phyloP scores from a whole-genome alignment of 2,797 vertebrate genomes.

The Podarcis lilfordi region DNA sequence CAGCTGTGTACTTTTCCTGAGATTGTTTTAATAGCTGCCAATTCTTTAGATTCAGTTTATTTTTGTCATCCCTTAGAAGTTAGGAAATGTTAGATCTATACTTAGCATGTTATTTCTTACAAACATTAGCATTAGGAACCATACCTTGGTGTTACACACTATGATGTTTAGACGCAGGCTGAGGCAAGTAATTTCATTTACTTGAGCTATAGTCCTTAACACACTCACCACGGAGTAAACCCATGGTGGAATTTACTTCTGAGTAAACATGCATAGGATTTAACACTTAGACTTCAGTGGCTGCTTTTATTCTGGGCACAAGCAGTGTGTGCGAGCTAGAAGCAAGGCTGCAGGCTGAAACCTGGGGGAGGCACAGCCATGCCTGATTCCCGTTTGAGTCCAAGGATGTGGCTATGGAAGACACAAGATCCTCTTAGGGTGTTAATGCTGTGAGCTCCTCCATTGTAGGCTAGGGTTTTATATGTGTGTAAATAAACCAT shows the following conservation, averaged over 20 bases:
- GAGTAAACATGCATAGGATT: not conserved
- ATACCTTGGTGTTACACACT: constrained; percentile 27
- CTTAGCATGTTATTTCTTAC: constrained; percentile 28
- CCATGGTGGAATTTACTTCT: not conserved
- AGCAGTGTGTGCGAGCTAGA: too few species aligned
- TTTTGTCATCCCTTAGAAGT: constrained; percentile 50
- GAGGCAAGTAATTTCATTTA: not conserved
- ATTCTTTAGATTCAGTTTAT: constrained; percentile 52
- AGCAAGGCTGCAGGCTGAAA: too few species aligned
- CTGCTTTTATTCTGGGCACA: not conserved
- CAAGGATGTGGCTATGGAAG: too few species aligned
- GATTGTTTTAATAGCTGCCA: constrained; percentile 40
- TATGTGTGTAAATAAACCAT: too few species aligned
- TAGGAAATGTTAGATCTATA: constrained; percentile 34
- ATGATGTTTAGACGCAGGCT: constrained; percentile 36
- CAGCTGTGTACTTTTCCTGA: constrained; percentile 47
- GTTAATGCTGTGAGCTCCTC: too few species aligned
- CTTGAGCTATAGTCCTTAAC: not conserved
- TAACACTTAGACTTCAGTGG: not conserved
- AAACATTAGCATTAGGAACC: constrained; percentile 42
- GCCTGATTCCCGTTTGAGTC: too few species aligned
- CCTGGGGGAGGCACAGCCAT: too few species aligned
- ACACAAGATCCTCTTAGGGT: too few species aligned
- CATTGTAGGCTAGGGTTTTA: too few species aligned
- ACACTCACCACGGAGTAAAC: not conserved